Conservation (phyloP, 2,797 vertebrate species). For the Eremophila alpestris region DNA sequence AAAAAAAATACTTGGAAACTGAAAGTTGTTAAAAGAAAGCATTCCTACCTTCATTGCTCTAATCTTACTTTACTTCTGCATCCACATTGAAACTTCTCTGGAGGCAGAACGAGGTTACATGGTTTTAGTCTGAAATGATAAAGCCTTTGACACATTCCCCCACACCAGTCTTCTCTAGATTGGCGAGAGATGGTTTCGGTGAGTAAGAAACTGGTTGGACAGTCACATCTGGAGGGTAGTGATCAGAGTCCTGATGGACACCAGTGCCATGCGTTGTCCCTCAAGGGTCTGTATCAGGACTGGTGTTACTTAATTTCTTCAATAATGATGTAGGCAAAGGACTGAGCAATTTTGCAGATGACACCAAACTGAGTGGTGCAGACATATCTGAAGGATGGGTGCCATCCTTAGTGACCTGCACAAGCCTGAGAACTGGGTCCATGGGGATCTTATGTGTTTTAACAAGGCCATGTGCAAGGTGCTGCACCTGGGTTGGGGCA, state of each 20-base stretch:
- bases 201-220: neutral
- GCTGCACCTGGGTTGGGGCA: too few species aligned
- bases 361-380: too few species aligned
- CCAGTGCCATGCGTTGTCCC: neutral
- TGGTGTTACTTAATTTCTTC: neutral
- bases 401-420: neutral
- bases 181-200: neutral
- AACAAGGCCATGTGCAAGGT: neutral
- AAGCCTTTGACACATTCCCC: neutral
- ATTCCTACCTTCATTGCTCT: neutral
- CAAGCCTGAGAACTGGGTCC: fast-evolving
- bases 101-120: neutral
- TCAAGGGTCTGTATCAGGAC: neutral
- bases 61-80: neutral
- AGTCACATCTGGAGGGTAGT: neutral
- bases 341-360: neutral
- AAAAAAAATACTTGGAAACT: neutral
- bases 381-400: neutral
- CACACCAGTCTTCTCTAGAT: neutral
- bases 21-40: neutral
- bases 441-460: fast-evolving
- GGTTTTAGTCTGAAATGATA: neutral
- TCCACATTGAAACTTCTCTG: neutral
- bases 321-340: neutral
- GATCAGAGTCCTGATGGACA: neutral